phyloP scores from a whole-genome alignment of 2,888 invertebrate genomes.

The Sesia apiformis region DNA sequence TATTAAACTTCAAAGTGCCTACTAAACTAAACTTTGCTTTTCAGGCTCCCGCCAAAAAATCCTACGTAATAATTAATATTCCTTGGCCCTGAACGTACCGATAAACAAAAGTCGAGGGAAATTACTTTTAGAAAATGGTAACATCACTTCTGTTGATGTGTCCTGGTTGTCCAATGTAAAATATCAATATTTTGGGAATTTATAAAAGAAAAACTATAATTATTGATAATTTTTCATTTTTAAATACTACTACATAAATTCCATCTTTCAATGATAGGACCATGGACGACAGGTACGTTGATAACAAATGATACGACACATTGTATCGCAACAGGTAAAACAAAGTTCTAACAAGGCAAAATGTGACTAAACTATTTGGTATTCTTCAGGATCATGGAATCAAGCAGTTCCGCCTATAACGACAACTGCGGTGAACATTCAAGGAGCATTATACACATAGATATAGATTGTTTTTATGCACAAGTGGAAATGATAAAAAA shows the following conservation, averaged over 20 bases:
- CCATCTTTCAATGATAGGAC: slow-evolving; percentile 44
- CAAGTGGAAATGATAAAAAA: slow-evolving; percentile 88
- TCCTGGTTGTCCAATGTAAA: slow-evolving; percentile 67
- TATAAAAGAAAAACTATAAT: slow-evolving; percentile 61
- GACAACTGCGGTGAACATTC: slow-evolving; percentile 70
- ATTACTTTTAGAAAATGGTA: slow-evolving; percentile 22
- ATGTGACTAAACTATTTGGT: slow-evolving; percentile 43
- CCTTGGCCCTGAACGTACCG: too few species aligned
- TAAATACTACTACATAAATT: slow-evolving; percentile 40
- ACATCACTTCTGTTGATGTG: slow-evolving; percentile 68
- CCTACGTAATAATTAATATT: too few species aligned
- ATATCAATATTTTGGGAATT: slow-evolving; percentile 66
- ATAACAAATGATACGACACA: slow-evolving; percentile 26
- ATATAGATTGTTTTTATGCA: slow-evolving; percentile 90
- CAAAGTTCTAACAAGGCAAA: slow-evolving; percentile 55
- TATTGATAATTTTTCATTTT: slow-evolving; percentile 37
- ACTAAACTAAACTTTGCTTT: too few species aligned
- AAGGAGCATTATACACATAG: slow-evolving; percentile 84
- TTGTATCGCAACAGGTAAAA: slow-evolving; percentile 58
- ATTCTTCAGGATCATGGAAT: slow-evolving; percentile 64
- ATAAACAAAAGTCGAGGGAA: too few species aligned
- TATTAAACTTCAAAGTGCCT: too few species aligned
- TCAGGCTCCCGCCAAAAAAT: too few species aligned
- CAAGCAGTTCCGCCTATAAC: slow-evolving; percentile 54
- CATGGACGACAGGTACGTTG: slow-evolving; percentile 61